Evolutionary conservation across 2,113 vertebrate genomes (phyloP).

Genomic region (Microtus oregoni): DNA sequence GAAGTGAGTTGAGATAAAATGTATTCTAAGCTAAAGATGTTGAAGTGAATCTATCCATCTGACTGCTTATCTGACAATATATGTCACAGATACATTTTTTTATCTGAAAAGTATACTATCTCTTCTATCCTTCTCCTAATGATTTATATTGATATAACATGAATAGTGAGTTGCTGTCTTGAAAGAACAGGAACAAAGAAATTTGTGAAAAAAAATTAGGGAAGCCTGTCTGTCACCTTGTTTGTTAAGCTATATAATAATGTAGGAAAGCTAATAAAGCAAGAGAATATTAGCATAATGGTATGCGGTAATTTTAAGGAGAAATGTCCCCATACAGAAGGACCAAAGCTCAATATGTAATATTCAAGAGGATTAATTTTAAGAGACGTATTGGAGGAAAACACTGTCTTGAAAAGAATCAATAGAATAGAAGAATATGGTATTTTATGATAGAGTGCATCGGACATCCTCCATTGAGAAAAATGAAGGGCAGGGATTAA

Average conservation of each 20-base stretch:
- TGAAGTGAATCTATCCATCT: not conserved
- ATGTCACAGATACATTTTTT: not conserved
- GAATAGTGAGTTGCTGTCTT: not conserved
- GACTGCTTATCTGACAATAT: not conserved
- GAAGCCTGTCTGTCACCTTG: not conserved
- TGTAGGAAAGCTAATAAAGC: not conserved
- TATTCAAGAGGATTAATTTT: not conserved
- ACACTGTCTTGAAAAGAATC: not conserved
- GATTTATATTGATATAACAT: not conserved
- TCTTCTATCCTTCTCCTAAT: not conserved
- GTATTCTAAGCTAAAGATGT: not conserved
- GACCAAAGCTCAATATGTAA: not conserved
- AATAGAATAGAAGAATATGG: not conserved
- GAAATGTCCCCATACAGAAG: not conserved
- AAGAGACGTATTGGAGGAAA: not conserved
- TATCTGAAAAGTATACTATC: not conserved
- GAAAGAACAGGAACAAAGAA: not conserved
- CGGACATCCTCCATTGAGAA: not conserved
- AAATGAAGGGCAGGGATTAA: not conserved
- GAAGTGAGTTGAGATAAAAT: not conserved
- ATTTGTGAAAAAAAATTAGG: not conserved
- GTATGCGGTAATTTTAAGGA: not conserved
- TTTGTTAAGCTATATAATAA: not conserved
- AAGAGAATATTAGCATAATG: not conserved
- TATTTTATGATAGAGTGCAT: fast-evolving